Evolutionary conservation across 2,888 invertebrate species (phyloP).

Genomic region (Pycnomerus fuliginosus): DNA sequence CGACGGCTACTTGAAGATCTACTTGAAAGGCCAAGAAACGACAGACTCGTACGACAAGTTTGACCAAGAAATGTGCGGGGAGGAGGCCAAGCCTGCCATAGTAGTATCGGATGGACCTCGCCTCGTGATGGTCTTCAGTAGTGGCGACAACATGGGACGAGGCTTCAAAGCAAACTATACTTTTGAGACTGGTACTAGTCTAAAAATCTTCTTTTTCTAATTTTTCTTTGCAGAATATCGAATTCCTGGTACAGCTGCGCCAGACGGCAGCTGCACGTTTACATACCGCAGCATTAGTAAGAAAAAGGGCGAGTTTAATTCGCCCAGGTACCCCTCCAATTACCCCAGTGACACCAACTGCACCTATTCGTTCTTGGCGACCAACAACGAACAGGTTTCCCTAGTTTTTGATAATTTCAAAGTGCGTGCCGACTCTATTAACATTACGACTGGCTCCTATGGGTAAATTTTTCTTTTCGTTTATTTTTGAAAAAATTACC

Average conservation of each 20-base stretch:
- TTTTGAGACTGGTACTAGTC: slow-evolving; percentile 81
- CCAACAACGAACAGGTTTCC: slow-evolving; percentile 85
- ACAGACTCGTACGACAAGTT: slow-evolving; percentile 92
- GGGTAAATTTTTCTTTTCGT: slow-evolving; percentile 56
- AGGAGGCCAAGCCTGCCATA: slow-evolving; percentile 70
- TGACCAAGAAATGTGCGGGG: slow-evolving; percentile 90
- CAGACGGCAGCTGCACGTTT: slow-evolving; percentile 88
- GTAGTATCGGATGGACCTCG: slow-evolving; percentile 90
- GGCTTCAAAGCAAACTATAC: slow-evolving; percentile 89
- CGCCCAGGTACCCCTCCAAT: slow-evolving; percentile 93
- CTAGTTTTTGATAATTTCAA: slow-evolving; percentile 91
- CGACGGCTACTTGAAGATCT: slow-evolving; percentile 88
- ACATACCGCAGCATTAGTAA: slow-evolving; percentile 85
- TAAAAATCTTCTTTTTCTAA: no score
- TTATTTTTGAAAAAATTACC: not conserved
- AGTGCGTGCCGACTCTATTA: slow-evolving; percentile 78
- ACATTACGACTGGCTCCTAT: slow-evolving; percentile 73
- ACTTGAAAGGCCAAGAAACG: slow-evolving; percentile 88
- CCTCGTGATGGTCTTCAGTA: slow-evolving; percentile 92
- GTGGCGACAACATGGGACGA: slow-evolving; percentile 84
- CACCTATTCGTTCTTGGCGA: slow-evolving; percentile 86
- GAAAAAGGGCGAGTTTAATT: slow-evolving; percentile 91
- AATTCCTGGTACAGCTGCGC: slow-evolving; percentile 91
- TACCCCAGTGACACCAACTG: slow-evolving; percentile 95
- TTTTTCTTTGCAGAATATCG: slow-evolving; percentile 70